Evolutionary conservation across 2,888 invertebrate genomes (phyloP).

Genomic region (Panorpa germanica): DNA sequence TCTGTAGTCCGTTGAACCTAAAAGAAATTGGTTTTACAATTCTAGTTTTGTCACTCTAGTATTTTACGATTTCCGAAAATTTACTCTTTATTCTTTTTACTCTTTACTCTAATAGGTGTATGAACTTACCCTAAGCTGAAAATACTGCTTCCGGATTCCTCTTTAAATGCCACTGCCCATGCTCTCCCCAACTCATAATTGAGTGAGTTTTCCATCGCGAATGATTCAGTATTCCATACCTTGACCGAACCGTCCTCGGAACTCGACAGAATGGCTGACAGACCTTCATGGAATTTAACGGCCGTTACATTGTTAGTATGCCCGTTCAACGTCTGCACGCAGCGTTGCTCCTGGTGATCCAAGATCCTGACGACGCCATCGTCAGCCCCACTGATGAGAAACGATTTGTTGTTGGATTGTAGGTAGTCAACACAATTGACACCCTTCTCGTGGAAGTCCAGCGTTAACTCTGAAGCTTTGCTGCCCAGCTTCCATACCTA

Average conservation of each 20-base stretch:
- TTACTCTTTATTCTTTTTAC: no score
- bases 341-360: background rate
- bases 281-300: background rate
- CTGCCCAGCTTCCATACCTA: background rate
- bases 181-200: no score
- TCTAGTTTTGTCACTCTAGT: no score
- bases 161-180: no score
- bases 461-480: background rate
- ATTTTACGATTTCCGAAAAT: no score
- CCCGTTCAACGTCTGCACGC: background rate
- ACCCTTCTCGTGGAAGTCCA: conserved; percentile 1
- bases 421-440: background rate
- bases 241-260: conserved; percentile 1
- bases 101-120: no score
- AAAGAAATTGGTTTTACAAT: no score
- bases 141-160: no score
- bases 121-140: no score
- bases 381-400: background rate
- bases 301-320: background rate
- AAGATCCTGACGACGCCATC: background rate
- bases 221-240: conserved; percentile 1
- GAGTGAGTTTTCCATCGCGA: no score
- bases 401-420: background rate
- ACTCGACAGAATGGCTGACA: background rate
- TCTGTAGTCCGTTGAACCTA: no score